Base-by-base conservation (phyloP, 2,113 vertebrate species). In the Theristicus caerulescens region DNA sequence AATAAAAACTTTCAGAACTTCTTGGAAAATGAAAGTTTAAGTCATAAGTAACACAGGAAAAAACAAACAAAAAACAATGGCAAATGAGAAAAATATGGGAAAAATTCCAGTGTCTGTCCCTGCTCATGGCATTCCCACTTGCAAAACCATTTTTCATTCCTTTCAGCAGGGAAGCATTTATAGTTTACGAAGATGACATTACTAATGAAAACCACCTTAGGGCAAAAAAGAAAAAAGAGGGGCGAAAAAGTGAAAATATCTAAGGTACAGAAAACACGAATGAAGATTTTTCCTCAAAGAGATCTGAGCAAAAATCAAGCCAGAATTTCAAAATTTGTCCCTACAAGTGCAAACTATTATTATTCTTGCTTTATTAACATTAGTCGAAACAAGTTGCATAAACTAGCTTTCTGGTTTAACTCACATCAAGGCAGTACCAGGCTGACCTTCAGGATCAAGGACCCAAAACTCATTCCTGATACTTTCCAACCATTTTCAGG, bases 1-100 rank as follows among this genome's bases (percentile, higher is more conserved):
- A 76, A 82, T 52, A 61, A 88, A 86, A 84, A 51, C 32, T 79
- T 95, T 32, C 59, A 78, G 64, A 95, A 85, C 38, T 88, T 88
- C 82, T 88, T 94, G 66, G 90, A 95, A 96, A 94, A 94, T 74
- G 36, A 87, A 94, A 95, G 87, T 93, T 88, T 52, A 94, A 93
- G 38, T 87, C 17, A 8, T 66, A 87, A 93, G 51, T 92, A 88
- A 82, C 27, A 55, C 14, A 58, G 65, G 58, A 55, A 34, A 76
- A 88, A 80, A 51, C 16, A 76, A 94, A 80, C 38, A 91, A 88
- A 96, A 94, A 84, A 24, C 65, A 96, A 91, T 66, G 16, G 67
- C 17, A 92, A 95, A 97, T 86, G 85, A 96, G 64, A 93, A 97
- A 93, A 95, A 83, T 44, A 88, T 93, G 92, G 65, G 66, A 17